These are phyloP conservation scores for Laothoe populi DNA, from an alignment of 2,888 invertebrate species.

Conservation along the genomic window DNA sequence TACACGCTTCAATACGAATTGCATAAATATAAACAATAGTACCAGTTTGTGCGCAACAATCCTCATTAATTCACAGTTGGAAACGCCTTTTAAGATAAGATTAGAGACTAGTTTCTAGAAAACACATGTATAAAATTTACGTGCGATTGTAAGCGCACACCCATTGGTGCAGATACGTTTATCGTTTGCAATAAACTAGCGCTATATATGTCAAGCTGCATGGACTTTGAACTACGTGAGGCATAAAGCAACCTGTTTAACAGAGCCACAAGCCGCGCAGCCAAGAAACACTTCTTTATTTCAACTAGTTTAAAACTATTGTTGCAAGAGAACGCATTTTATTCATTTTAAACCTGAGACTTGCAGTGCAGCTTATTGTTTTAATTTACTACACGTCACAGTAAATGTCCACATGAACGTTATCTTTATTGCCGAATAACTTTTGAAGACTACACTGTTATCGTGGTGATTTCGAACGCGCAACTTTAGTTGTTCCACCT, in stretches of 20 bases:
- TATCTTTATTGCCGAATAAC: conserved; percentile 60
- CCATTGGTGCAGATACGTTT: conserved; percentile 63
- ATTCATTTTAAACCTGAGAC: conserved; percentile 43
- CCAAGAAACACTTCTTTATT: conserved; percentile 53
- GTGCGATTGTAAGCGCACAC: conserved; percentile 39
- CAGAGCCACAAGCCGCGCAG: conserved; percentile 48
- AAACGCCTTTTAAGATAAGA: conserved; percentile 48
- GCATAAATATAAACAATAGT: conserved; percentile 15
- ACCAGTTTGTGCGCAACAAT: conserved; percentile 10
- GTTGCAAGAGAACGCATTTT: conserved; percentile 44
- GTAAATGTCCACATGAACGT: conserved; percentile 56
- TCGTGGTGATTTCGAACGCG: conserved; percentile 41
- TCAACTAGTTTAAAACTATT: conserved; percentile 49
- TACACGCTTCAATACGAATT: neutral
- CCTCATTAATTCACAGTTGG: conserved; percentile 28
- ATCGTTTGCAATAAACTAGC: conserved; percentile 69
- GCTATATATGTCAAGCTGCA: conserved; percentile 69
- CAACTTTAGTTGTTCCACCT: conserved; percentile 41
- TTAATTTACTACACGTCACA: conserved; percentile 65
- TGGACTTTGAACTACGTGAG: conserved; percentile 64
- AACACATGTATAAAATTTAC: conserved; percentile 36
- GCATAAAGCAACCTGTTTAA: conserved; percentile 65
- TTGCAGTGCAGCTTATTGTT: conserved; percentile 60
- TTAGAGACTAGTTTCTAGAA: conserved; percentile 41
- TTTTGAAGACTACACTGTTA: conserved; percentile 48